Evolutionary conservation across 2,888 invertebrate species (phyloP).

Genomic region (Lochmaea capreae): DNA sequence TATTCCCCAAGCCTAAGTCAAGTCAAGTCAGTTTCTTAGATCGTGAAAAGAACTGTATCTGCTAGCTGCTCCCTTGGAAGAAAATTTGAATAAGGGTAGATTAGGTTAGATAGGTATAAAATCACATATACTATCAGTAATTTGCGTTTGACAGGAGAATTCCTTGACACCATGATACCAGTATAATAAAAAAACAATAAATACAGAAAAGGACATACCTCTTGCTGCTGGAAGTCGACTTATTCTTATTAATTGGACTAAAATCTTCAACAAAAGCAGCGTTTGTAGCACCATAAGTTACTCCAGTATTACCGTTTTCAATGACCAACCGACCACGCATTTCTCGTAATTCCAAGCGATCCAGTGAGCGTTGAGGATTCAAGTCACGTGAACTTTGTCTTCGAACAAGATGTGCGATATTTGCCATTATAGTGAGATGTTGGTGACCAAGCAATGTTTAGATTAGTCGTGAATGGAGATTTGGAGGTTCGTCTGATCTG

Average conservation of each 20-base stretch:
- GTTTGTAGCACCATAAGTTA: conserved; percentile 88
- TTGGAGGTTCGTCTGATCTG: conserved; percentile 10
- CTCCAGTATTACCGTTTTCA: conserved; percentile 71
- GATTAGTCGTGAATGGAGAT: conserved; percentile 4
- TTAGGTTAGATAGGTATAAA: too few relatives aligned
- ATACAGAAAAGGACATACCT: conserved; percentile 54
- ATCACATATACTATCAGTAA: too few relatives aligned
- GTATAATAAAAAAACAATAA: too few relatives aligned
- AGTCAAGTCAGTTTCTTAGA: too few relatives aligned
- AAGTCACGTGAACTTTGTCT: conserved; percentile 90
- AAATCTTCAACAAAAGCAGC: conserved; percentile 78
- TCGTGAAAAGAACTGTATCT: too few relatives aligned
- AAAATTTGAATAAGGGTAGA: too few relatives aligned
- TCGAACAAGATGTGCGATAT: conserved; percentile 88
- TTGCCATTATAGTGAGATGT: conserved; percentile 75
- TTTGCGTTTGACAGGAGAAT: too few relatives aligned
- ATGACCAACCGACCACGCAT: conserved; percentile 83
- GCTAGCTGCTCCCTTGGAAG: too few relatives aligned
- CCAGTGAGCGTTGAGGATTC: conserved; percentile 82
- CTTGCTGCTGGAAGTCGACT: conserved; percentile 69
- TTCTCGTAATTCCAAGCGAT: conserved; percentile 88
- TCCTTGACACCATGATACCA: too few relatives aligned
- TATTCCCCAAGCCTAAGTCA: too few relatives aligned
- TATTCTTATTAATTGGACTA: conserved; percentile 68
- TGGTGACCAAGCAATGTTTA: neutral